Percentiles rank a stretch among this genome's conserved stretches.
These are phyloP conservation scores for Drosophila multiciliata DNA, from an alignment of 2,888 invertebrate genomes.

Conservation along the genomic window DNA sequence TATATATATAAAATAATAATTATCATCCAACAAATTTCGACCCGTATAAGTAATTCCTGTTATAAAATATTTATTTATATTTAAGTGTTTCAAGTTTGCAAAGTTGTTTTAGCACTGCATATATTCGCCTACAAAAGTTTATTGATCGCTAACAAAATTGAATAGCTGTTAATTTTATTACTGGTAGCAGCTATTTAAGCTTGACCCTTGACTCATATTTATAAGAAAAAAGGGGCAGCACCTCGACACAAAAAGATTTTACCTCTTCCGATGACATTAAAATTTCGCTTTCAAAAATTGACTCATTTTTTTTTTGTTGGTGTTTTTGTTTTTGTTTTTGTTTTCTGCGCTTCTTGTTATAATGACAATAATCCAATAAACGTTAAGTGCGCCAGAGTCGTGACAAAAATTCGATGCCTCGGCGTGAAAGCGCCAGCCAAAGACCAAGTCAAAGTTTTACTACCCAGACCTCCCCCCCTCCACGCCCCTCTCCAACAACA, in stretches of 20 bases:
- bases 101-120: background rate
- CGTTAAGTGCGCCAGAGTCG: conserved; percentile 69
- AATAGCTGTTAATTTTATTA: conserved; percentile 43
- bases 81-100: background rate
- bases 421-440: conserved; percentile 73
- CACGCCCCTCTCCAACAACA: background rate
- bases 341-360: conserved; percentile 47
- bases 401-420: conserved; percentile 73
- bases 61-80: background rate
- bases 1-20: background rate
- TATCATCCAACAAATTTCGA: background rate
- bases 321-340: background rate
- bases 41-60: background rate
- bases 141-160: background rate
- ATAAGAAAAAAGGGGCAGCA: conserved; percentile 22
- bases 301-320: conserved; percentile 18
- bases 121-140: background rate
- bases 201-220: conserved; percentile 66
- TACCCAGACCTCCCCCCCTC: background rate
- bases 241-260: conserved; percentile 45
- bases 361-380: conserved; percentile 82
- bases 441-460: conserved; percentile 19
- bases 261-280: conserved; percentile 33
- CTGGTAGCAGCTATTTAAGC: conserved; percentile 55
- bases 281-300: conserved; percentile 73